A percentile compares a stretch with the other conserved stretches of the same genome.
Conservation (phyloP, 2,888 invertebrate species). For the Pammene aurita region DNA sequence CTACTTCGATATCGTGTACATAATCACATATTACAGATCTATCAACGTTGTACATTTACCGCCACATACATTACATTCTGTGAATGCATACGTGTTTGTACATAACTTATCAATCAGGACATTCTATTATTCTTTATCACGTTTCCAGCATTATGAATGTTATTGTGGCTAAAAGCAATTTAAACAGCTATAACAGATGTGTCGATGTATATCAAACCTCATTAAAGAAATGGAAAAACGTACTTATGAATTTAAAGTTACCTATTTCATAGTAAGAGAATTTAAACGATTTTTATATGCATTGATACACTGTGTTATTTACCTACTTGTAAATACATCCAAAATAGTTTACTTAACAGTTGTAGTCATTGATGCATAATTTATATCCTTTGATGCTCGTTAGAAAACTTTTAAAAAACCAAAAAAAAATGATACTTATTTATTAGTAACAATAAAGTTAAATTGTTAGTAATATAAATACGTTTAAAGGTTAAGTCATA, state of each 20-base stretch:
- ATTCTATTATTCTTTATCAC: constrained; percentile 8
- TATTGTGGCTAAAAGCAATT: constrained; percentile 11
- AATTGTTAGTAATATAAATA: constrained; percentile 11
- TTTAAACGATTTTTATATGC: too few relatives aligned
- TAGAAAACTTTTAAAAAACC: too few relatives aligned
- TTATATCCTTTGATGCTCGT: too few relatives aligned
- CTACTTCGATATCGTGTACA: constrained; percentile 31
- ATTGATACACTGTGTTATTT: too few relatives aligned
- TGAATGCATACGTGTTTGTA: constrained; percentile 37
- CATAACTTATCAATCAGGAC: constrained; percentile 26
- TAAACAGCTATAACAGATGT: neutral
- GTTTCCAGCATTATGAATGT: constrained; percentile 5
- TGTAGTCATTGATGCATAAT: too few relatives aligned
- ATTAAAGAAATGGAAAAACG: neutral
- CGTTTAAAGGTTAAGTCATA: neutral
- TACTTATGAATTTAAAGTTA: neutral
- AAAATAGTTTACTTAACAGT: too few relatives aligned
- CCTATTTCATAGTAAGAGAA: too few relatives aligned
- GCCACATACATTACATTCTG: constrained; percentile 33
- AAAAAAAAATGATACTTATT: too few relatives aligned
- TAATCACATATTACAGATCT: constrained; percentile 30
- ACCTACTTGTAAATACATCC: too few relatives aligned
- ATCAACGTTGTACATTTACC: constrained; percentile 6
- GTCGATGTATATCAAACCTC: neutral
- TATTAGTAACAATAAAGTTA: neutral